Percentiles rank a stretch among this genome's conserved stretches.
Evolutionary conservation across 2,113 vertebrate genomes (phyloP).

Genomic region (Gnathonemus longibarbis): DNA sequence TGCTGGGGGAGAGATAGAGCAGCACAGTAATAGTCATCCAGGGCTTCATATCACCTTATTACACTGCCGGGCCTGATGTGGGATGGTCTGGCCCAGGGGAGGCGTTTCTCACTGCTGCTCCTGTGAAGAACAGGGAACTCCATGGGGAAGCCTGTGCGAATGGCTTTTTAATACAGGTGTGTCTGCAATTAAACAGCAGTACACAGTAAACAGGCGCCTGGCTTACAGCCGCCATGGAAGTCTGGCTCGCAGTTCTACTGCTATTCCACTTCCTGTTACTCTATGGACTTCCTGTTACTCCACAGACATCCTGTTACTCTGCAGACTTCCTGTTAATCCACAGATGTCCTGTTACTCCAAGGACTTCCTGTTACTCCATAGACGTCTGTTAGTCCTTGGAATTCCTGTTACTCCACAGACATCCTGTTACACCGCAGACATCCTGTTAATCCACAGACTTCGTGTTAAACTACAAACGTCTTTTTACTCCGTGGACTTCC

Average conservation of each 20-base stretch:
- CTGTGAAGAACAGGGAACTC: background rate
- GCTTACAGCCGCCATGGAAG: background rate
- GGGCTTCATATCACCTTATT: conserved; percentile 13
- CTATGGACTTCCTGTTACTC: background rate
- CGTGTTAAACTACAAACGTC: background rate
- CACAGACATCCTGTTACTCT: background rate
- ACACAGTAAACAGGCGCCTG: background rate
- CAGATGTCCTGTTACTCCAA: background rate
- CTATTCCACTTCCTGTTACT: background rate
- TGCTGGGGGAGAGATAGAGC: conserved; percentile 1
- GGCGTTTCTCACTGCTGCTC: background rate
- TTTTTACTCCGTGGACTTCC: background rate
- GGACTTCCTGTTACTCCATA: background rate
- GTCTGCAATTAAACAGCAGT: background rate
- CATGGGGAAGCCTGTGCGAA: background rate
- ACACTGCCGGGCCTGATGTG: background rate
- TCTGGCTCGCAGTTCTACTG: background rate
- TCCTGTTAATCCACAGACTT: background rate
- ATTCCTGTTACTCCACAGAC: no score
- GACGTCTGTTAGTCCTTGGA: background rate
- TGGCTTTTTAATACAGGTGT: conserved; percentile 10
- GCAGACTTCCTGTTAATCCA: background rate
- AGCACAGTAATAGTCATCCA: background rate
- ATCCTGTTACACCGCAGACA: background rate
- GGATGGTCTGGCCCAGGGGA: background rate